Conservation (phyloP, 1,140 invertebrate genomes). For the Paraescarpia echinospica region DNA sequence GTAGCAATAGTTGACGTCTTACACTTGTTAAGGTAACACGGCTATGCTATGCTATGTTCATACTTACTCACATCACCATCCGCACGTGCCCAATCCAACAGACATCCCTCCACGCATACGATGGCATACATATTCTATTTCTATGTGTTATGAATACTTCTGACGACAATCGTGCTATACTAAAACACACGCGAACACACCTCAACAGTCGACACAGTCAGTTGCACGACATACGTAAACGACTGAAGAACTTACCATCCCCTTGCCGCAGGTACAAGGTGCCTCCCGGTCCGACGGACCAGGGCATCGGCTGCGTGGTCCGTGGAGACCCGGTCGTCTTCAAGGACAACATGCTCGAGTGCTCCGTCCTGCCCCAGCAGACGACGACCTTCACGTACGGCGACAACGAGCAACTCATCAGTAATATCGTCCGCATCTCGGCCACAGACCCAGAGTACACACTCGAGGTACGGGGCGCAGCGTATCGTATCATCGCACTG, state of each 20-base stretch:
- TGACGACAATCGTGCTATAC: too few relatives aligned
- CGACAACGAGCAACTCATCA: conserved; percentile 27
- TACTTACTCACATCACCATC: too few relatives aligned
- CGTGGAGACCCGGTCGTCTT: conserved; percentile 24
- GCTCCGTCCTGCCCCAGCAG: conserved; percentile 6
- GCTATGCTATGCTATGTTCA: too few relatives aligned
- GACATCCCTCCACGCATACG: too few relatives aligned
- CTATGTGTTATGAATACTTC: too few relatives aligned
- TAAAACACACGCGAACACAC: background rate
- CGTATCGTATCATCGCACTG: too few relatives aligned
- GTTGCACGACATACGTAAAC: too few relatives aligned
- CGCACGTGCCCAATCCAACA: too few relatives aligned
- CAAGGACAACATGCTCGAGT: conserved; percentile 9
- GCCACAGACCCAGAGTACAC: background rate
- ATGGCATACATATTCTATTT: too few relatives aligned
- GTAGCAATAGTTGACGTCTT: too few relatives aligned
- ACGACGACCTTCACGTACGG: background rate
- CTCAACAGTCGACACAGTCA: background rate
- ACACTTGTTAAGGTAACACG: too few relatives aligned
- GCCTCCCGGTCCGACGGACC: background rate
- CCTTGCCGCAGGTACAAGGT: background rate
- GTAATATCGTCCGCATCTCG: conserved; percentile 25
- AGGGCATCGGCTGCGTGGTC: conserved; percentile 28
- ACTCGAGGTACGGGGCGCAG: background rate
- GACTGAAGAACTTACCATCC: background rate